These are phyloP conservation scores for Tinea trinotella DNA, from an alignment of 2,888 invertebrate genomes.

Conservation along the genomic window DNA sequence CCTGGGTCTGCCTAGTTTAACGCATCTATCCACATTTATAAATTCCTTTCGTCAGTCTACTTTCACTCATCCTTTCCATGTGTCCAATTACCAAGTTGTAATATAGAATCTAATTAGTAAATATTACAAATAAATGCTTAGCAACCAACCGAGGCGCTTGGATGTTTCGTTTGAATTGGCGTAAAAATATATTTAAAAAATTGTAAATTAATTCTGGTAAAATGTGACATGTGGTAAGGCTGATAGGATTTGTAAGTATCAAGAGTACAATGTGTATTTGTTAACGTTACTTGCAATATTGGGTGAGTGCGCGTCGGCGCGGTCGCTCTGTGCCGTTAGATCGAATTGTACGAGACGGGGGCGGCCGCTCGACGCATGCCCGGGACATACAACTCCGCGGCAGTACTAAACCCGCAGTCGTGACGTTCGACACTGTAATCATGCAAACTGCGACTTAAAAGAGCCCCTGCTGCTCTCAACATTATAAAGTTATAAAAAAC, in stretches of 20 bases:
- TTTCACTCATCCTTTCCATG: no score
- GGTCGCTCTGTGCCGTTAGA: conserved; percentile 55
- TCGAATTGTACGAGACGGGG: conserved; percentile 47
- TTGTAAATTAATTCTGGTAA: no score
- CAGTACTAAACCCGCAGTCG: conserved; percentile 53
- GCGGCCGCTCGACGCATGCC: conserved; percentile 44
- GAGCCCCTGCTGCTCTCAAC: conserved; percentile 22
- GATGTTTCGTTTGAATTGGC: no score
- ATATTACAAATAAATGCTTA: no score
- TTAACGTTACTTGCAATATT: conserved; percentile 57
- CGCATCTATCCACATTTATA: no score
- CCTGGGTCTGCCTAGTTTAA: no score
- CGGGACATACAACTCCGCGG: conserved; percentile 35
- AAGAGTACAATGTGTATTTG: conserved; percentile 19
- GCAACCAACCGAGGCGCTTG: no score
- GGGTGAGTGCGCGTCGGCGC: conserved; percentile 42
- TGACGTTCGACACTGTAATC: conserved; percentile 54
- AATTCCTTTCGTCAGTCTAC: no score
- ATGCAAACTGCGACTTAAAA: conserved; percentile 51
- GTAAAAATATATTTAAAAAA: no score
- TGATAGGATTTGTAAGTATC: conserved; percentile 2
- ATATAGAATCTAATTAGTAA: no score
- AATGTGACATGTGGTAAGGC: no score
- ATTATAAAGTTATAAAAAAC: not conserved
- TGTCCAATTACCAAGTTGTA: no score